Evolutionary conservation across 2,888 invertebrate genomes (phyloP).

Genomic region (Erynnis tages): DNA sequence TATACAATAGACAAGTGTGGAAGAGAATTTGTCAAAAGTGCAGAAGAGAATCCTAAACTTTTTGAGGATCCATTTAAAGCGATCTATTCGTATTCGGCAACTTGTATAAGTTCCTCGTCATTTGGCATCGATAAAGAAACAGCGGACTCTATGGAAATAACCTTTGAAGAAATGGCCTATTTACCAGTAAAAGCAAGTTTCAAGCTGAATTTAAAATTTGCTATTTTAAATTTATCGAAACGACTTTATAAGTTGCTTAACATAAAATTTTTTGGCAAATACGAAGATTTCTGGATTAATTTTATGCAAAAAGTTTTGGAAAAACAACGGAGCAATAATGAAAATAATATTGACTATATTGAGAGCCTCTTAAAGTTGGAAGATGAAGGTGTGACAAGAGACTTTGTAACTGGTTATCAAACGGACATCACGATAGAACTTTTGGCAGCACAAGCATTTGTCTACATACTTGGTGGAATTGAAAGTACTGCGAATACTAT

Average conservation of each 20-base stretch:
- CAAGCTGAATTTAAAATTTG: slow-evolving; percentile 41
- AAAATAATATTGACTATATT: slow-evolving; percentile 37
- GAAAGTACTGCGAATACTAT: slow-evolving; percentile 60
- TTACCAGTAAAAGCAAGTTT: slow-evolving; percentile 38
- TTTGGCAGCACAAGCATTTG: slow-evolving; percentile 66
- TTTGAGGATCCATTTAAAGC: slow-evolving; percentile 41
- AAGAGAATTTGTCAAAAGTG: slow-evolving; percentile 48
- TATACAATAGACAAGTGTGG: slow-evolving; percentile 55
- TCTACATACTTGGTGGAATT: slow-evolving; percentile 66
- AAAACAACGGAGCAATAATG: slow-evolving; percentile 29
- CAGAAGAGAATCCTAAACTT: slow-evolving; percentile 39
- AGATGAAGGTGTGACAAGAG: slow-evolving; percentile 33
- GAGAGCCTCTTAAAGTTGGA: slow-evolving; percentile 39
- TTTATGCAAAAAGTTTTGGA: slow-evolving; percentile 35
- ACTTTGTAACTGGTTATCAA: slow-evolving; percentile 31
- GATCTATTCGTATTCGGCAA: slow-evolving; percentile 45
- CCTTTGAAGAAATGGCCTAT: slow-evolving; percentile 46
- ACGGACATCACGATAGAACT: slow-evolving; percentile 44
- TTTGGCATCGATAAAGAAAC: slow-evolving; percentile 57
- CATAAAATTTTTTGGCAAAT: slow-evolving; percentile 33
- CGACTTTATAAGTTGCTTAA: slow-evolving; percentile 34
- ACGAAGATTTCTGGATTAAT: slow-evolving; percentile 37
- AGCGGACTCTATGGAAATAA: slow-evolving; percentile 55
- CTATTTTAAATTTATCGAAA: slow-evolving; percentile 34
- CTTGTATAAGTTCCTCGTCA: slow-evolving; percentile 55